Evolutionary conservation across 2,113 vertebrate species (phyloP).

Genomic region (Pongo abelii): DNA sequence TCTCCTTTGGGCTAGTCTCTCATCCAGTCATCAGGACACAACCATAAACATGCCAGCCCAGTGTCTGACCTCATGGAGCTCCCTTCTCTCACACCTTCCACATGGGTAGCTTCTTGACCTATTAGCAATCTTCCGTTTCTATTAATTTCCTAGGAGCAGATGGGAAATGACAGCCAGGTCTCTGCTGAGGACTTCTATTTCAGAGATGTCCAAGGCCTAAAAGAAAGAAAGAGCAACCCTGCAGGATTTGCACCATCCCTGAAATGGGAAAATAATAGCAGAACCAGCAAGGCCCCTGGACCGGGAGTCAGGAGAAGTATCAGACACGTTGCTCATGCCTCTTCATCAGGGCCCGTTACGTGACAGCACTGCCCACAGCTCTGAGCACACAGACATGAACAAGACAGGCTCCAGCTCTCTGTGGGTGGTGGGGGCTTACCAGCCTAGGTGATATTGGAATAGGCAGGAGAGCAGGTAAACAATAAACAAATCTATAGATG

Average conservation of each 20-base stretch:
- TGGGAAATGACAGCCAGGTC: neutral
- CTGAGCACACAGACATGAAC: neutral
- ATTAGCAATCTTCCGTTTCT: neutral
- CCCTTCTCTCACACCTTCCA: neutral
- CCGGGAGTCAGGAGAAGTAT: neutral
- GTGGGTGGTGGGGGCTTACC: neutral
- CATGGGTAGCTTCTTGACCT: neutral
- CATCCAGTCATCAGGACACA: neutral
- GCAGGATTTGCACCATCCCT: too few species aligned
- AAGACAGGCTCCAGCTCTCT: neutral
- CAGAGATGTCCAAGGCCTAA: neutral
- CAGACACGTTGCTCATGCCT: rapidly evolving
- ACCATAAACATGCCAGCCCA: neutral
- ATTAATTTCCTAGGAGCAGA: neutral
- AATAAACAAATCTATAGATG: neutral
- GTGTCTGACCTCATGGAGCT: neutral
- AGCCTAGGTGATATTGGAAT: neutral
- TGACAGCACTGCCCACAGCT: too few species aligned
- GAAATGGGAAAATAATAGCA: neutral
- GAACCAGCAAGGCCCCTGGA: neutral
- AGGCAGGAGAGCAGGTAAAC: too few species aligned
- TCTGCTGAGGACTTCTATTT: neutral
- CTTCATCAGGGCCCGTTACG: rapidly evolving
- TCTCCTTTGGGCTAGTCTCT: neutral
- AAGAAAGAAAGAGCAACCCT: neutral